Conservation (phyloP, 2,113 vertebrate genomes). For the Chlorodrepanis virens region DNA sequence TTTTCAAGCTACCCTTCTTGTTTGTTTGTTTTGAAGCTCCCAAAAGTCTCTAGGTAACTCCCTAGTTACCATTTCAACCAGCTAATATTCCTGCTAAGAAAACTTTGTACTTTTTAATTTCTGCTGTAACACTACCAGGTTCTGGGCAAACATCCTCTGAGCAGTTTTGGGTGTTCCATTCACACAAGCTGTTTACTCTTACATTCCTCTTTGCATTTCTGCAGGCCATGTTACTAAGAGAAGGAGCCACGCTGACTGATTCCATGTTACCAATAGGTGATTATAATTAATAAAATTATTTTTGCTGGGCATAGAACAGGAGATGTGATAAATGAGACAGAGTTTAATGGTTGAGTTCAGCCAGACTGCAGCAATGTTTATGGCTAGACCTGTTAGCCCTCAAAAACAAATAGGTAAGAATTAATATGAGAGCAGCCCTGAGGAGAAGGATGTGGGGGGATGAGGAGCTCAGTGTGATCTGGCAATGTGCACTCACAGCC, state of each 20-base stretch:
- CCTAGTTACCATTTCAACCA: neutral
- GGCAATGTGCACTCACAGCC: neutral
- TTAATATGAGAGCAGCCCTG: neutral
- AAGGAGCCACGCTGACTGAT: fast-evolving
- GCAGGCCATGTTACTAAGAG: neutral
- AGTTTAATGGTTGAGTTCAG: neutral
- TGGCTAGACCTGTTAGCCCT: neutral
- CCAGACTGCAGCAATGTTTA: neutral
- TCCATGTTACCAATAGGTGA: neutral
- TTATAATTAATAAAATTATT: neutral
- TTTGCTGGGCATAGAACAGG: neutral
- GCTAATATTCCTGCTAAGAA: neutral
- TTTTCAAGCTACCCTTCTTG: neutral
- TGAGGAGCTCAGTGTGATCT: fast-evolving
- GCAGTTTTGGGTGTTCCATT: neutral
- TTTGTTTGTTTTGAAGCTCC: neutral
- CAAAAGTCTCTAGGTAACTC: neutral
- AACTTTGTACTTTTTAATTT: neutral
- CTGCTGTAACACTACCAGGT: neutral
- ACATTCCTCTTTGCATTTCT: neutral
- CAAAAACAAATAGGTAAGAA: neutral
- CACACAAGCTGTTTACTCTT: neutral
- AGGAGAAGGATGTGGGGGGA: neutral
- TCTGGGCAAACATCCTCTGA: neutral
- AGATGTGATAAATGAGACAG: neutral